Base-by-base conservation (phyloP, 2,113 vertebrate species). In the Glaucomys volans region DNA sequence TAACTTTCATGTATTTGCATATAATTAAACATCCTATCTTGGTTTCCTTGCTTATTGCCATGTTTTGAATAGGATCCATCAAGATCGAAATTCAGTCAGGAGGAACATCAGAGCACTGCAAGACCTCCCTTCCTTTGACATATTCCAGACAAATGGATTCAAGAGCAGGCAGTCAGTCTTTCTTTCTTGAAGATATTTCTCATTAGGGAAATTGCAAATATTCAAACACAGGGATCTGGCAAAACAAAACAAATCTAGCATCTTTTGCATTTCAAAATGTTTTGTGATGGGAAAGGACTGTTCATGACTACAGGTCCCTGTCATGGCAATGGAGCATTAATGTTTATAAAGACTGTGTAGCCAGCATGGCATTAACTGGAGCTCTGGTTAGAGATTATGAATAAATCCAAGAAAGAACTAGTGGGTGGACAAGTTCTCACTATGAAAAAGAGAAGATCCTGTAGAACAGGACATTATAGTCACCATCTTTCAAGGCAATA, bases 151-250 rank as follows among this genome's bases (percentile, higher is more conserved):
- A 42, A 87, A 69, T 47, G 84, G 30, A 62, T 84, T 8, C 4
- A 66, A 76, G 30, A 91, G 90, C 12, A 71, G 75, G 52, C 40
- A 84, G 69, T 67, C n/a, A 66, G 40, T n/a, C 69, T 92, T 95
- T 94, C 67, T 92, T 86, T 71, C 59, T 92, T 72, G 64, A 86
- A 93, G 37, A 71, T 76, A 90, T 42, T 92, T 94, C 69, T 96
- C 79, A 92, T 62, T 90, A 84, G 42, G 44, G 32, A 94, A 94
- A 87, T 37, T 82, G 7, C 1, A 94, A 95, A 87, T 30, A 76
- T 85, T 96, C 40, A 94, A 96, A 84, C 66, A 95, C 94, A 93
- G 80, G 11, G 14, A 30, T 42, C 67, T 79, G 79, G 69, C 24
- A 87, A 86, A 90, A 75, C 35, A 91, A 83, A 91, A 90, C 14